Evolutionary conservation across 2,797 vertebrate genomes (phyloP).

Genomic region (Artibeus lituratus): DNA sequence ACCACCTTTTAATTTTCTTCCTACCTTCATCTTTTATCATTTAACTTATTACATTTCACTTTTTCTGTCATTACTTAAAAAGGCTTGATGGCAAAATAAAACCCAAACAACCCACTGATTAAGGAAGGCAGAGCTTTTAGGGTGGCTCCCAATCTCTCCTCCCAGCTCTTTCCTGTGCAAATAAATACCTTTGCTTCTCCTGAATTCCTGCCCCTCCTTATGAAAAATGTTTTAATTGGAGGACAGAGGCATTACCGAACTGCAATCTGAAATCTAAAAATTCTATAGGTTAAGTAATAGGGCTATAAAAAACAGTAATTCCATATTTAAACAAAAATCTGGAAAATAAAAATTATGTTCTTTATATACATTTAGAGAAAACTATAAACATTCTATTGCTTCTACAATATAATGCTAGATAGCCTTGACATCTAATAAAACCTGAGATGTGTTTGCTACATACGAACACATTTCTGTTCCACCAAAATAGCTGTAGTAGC

Average conservation of each 20-base stretch:
- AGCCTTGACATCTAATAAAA: conserved; percentile 28
- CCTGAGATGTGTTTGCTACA: conserved; percentile 63
- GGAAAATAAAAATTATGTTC: background rate
- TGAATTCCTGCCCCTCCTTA: background rate
- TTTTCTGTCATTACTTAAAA: background rate
- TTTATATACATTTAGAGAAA: background rate
- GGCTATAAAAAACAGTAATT: background rate
- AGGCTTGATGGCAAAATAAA: background rate
- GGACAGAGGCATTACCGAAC: background rate
- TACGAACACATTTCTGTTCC: conserved; percentile 13
- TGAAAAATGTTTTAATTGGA: background rate
- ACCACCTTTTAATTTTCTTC: background rate
- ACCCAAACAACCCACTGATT: background rate
- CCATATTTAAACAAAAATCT: background rate
- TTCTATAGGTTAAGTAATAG: background rate
- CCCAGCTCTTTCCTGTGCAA: background rate
- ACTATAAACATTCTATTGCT: background rate
- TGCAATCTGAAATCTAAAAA: background rate
- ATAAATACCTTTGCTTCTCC: background rate
- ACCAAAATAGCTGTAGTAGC: conserved; percentile 64
- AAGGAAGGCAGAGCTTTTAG: background rate
- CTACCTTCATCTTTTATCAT: background rate
- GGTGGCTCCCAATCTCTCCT: background rate
- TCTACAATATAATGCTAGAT: background rate
- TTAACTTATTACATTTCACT: background rate